Evolutionary conservation across 1,140 invertebrate species (phyloP), one percentile per base, ranked within the genome.

Genomic region (Aradophagus sp.): DNA sequence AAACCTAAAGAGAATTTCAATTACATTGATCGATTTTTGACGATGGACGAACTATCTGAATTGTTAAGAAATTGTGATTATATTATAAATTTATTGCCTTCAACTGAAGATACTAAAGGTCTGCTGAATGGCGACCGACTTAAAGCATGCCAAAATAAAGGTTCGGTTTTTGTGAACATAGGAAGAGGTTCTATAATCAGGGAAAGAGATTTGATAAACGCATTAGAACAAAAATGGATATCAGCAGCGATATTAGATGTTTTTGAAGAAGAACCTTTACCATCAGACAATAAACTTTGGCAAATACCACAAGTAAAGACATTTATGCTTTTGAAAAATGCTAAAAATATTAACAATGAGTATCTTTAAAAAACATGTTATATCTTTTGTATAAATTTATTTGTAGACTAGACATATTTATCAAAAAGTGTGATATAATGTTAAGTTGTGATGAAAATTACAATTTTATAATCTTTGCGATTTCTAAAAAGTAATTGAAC

Each of bases 181-280:
- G 89, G 89, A 12, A 78, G 89, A 73, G 88, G 89, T 19, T 84
- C 83, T 65, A 71, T 90, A 11, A 87, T 90, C 7, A 78, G 76
- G 50, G 89, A 90, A 78, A 41, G 50, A 0, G 86, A 87, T 58
- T 70, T 91, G 13, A 73, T 90, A 11, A 77, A 81, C 19, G 89
- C 89, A 14, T 59, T 91, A n/a, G 78, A 87, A 63, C 80, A 85
- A 55, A 80, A 83, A 5, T 90, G 87, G 87, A 79, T 91, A 23
- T 83, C 84, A 1, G 87, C 80, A 29, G 89, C 89, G 27, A 86
- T 90, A 70, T 75, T 90, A 14, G 89, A 90, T 81, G 89, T 90
- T 26, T 89, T 89, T 80, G 74, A 84, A 36, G 67, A 73, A 41
- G 89, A 91, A 77, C 90, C 90, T 17, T 77, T 91, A 29, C 77